Evolutionary conservation across 2,113 vertebrate species (phyloP), one percentile per base, ranked within the genome.

Genomic region (Globicephala melas): DNA sequence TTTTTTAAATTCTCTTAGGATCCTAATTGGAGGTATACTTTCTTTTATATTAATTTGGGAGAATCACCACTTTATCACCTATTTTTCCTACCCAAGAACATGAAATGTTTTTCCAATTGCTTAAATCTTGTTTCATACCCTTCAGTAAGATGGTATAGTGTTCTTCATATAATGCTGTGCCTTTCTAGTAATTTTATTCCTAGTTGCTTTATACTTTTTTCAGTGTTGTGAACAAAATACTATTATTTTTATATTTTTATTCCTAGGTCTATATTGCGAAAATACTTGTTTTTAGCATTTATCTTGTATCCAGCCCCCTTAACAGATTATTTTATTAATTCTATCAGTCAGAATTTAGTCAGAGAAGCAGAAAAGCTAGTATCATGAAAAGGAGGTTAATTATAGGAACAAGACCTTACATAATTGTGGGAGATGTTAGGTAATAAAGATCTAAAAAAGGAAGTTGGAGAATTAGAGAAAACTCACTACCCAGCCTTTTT

Each of bases 181-280:
- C 47, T 60, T 95, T 58, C 77, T 81, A 26, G 9, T 87, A 77
- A 65, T 60, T 92, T 94, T 82, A 62, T 94, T 87, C 63, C 36
- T 65, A 68, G 23, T 86, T 85, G 67, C 58, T 82, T 89, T 79
- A 21, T 68, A 50, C 84, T 87, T 86, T 81, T 94, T 8, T 77
- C 26, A 53, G 41, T 36, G 7, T 55, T 89, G 15, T 96, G 13
- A 93, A n/a, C 55, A 84, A 96, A 96, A 70, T 44, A 47, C 8
- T 68, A 18, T 60, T 95, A 62, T 74, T 95, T 92, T 92, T 73
- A 26, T 36, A 41, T 83, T 95, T 96, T 86, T 94, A 83, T 62
- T 87, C 68, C 65, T 89, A 73, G 21, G 17, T 79, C 9, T 60
- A 6, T 63, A 68, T 79, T 95, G 31, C 36, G 81, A 77, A 95